Evolutionary conservation across 2,888 invertebrate genomes (phyloP).

Genomic region (Syrista parreyssii): DNA sequence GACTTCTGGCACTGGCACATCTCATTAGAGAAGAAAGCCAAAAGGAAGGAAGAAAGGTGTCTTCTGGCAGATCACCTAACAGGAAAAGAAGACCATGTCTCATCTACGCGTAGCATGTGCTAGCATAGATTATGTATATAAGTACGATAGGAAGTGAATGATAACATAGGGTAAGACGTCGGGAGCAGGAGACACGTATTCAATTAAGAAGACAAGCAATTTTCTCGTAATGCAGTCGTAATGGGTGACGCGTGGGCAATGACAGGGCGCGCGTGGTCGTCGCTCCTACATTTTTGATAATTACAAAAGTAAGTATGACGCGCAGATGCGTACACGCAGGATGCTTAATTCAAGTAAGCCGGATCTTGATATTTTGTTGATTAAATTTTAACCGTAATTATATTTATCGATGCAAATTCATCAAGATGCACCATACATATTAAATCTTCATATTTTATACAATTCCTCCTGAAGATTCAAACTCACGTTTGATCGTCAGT

Average conservation of each 20-base stretch:
- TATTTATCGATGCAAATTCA: neutral
- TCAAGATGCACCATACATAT: neutral
- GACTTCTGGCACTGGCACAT: no score
- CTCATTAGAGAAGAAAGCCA: neutral
- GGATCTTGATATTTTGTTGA: neutral
- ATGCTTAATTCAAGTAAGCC: neutral
- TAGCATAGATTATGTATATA: neutral
- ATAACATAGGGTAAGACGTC: neutral
- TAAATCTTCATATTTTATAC: neutral
- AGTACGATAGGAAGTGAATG: neutral
- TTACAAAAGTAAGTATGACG: slow-evolving; percentile 16
- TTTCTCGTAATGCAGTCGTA: slow-evolving; percentile 26
- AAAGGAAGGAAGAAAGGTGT: no score
- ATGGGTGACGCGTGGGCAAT: slow-evolving; percentile 55
- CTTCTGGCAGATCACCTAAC: no score
- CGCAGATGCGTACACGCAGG: neutral
- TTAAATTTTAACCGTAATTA: neutral
- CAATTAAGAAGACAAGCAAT: neutral
- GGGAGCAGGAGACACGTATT: neutral
- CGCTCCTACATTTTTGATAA: slow-evolving; percentile 38
- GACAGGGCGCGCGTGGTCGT: slow-evolving; percentile 57
- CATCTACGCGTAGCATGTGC: neutral
- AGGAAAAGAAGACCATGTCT: neutral
- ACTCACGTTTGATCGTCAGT: slow-evolving; percentile 47
- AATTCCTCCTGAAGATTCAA: neutral